Evolutionary conservation across 2,888 invertebrate species (phyloP), one percentile per base, ranked within the genome.

Genomic region (Neocrepidodera transversa): DNA sequence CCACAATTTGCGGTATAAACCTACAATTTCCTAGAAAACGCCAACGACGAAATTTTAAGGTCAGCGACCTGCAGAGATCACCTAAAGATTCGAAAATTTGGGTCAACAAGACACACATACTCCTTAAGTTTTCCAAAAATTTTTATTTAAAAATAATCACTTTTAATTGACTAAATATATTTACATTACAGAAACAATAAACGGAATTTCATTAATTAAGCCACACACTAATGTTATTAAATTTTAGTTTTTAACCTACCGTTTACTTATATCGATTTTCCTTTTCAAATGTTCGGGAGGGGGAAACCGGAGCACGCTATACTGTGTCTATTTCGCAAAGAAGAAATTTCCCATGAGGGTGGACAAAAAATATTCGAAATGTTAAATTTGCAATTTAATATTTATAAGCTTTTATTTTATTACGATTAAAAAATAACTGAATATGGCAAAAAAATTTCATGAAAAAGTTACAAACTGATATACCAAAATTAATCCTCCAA

Each of bases 221-320:
- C 16, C 3, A 28, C 11, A 28, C 11, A 18, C 17, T 28, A 47
- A 16, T 30, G 28, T 26, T 51, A 40, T 40, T 51, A 26, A 40
- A 28, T 40, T 51, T 51, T 7, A 40, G 45, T 45, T 51, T 40
- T 51, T 51, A 51, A 51, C 51, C 40, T 40, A 26, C 38, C 11
- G 26, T 45, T 45, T 40, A 23, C 35, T 40, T 10, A 40, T 51
- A 51, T 51, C 51, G 51, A 51, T 51, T 51, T 51, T 51, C 51
- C 50, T 40, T 51, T 51, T 16, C 13, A 40, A 51, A 14, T 26
- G 23, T 8, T 38, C 23, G 11, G 11, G 50, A 36, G 50, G 50
- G 50, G 38, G 32, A 50, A 50, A 50, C 20, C 26, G 23, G 38
- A 50, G 26, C 48, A 48, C 32, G 48, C 48, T 48, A 48, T 49